phyloP scores from a whole-genome alignment of 2,797 vertebrate species.

The Melanotaenia nigrans region DNA sequence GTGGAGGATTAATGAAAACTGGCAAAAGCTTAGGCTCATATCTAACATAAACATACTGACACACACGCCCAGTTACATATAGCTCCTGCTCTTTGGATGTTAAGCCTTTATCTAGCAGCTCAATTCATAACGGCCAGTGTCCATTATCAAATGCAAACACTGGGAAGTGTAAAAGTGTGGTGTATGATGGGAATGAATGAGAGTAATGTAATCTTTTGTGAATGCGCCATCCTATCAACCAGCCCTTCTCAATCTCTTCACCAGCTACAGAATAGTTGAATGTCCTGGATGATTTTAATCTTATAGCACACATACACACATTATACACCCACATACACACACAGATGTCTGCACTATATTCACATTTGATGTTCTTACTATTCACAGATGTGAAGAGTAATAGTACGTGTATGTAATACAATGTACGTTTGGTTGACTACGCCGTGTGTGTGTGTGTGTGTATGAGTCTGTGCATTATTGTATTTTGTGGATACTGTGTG shows the following conservation, averaged over 20 bases:
- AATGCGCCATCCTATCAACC: conserved; percentile 72
- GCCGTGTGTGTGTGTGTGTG: conserved; percentile 2
- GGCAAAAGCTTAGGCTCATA: conserved; percentile 10
- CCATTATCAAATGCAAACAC: conserved; percentile 66
- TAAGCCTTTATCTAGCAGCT: conserved; percentile 51
- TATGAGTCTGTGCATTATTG: not conserved
- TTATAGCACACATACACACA: conserved; percentile 51
- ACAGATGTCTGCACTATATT: conserved; percentile 42
- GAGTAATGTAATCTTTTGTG: conserved; percentile 75
- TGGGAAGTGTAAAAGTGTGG: conserved; percentile 34
- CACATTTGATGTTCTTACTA: conserved; percentile 48
- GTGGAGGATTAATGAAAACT: conserved; percentile 4
- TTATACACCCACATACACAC: conserved; percentile 23
- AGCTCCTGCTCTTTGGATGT: conserved; percentile 27
- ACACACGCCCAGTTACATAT: conserved; percentile 3
- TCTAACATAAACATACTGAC: conserved; percentile 22
- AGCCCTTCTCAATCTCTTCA: conserved; percentile 70
- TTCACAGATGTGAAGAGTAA: conserved; percentile 45
- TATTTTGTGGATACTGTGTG: not conserved
- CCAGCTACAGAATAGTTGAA: conserved; percentile 70
- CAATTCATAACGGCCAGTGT: conserved; percentile 53
- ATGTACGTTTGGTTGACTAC: conserved; percentile 32
- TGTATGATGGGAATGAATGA: conserved; percentile 44
- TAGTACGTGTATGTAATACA: conserved; percentile 39
- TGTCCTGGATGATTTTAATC: conserved; percentile 72